Evolutionary conservation across 2,113 vertebrate species (phyloP), one percentile per base, ranked within the genome.

Genomic region (Nestor notabilis): DNA sequence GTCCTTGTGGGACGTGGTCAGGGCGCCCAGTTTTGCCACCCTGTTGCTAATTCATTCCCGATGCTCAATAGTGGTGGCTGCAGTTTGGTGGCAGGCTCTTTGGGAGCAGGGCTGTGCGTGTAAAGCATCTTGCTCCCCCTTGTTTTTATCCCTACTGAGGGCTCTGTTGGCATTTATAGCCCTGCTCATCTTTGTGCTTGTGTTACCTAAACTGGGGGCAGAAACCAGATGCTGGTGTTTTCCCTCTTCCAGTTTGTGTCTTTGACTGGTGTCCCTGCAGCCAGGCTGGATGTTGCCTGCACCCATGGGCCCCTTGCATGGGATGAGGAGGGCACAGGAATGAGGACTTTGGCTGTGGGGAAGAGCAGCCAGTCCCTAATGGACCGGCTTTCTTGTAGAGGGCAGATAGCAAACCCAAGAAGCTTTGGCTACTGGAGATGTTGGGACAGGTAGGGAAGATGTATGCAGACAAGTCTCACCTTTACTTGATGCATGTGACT

Each of bases 401-500:
- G 15, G 10, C 10, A 4, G 39, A 4, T 35, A 35, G 25, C 64
- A 72, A 52, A 85, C 17, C 20, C 25, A 0, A 4, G 53, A 3
- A 10, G 16, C 60, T 82, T 41, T 52, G 83, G 19, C 31, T 39
- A 24, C 2, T 7, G 75, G 37, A 52, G 41, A 17, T 19, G 20
- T 5, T 13, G 61, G n/a, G 17, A 18, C 1, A 2, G 25, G 31
- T 1, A 5, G 24, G 50, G 46, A 44, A 21, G 85, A 19, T 5
- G 16, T 15, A 13, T 6, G 11, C 13, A 1, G 0, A 0, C 33
- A 64, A 39, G 37, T 93, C 37, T 80, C 25, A 0, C 35, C 44
- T 83, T 35, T 29, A 15, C 4, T 63, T 1, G 5, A 46, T 17
- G 17, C 2, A 0, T 5, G 6, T 5, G n/a, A 4, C 13, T 39